Evolutionary conservation across 2,113 vertebrate species (phyloP).

Genomic region (Mesitornis unicolor): DNA sequence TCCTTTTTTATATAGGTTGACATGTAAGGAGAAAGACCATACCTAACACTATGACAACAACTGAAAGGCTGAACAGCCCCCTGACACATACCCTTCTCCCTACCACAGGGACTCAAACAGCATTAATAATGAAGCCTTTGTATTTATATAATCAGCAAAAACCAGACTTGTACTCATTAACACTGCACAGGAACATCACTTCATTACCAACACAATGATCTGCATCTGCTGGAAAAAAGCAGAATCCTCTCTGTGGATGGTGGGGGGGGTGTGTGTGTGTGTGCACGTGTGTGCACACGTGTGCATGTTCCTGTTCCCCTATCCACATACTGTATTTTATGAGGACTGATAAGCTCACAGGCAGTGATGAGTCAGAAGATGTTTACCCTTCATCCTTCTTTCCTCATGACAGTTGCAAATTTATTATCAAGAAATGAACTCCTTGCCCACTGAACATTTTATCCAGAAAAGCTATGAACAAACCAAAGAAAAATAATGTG

Average conservation of each 20-base stretch:
- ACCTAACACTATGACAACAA: not conserved
- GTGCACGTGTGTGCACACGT: fast-evolving
- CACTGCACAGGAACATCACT: not conserved
- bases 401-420: not conserved
- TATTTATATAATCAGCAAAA: not conserved
- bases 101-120: not conserved
- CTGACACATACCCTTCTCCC: not conserved
- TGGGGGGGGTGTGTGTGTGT: not conserved
- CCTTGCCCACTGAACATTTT: not conserved
- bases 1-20: not conserved
- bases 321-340: not conserved
- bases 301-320: not conserved
- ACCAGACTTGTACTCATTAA: not conserved
- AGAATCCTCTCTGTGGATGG: not conserved
- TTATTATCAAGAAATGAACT: not conserved
- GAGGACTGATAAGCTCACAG: not conserved
- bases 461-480: not conserved
- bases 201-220: not conserved
- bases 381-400: not conserved
- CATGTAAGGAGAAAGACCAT: not conserved
- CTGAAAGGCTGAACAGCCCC: not conserved
- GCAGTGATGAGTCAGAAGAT: not conserved
- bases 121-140: not conserved
- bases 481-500: not conserved
- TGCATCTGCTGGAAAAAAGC: not conserved